These are phyloP conservation scores for Lissocephala sabroskyi DNA, from an alignment of 2,888 invertebrate genomes.

Conservation along the genomic window DNA sequence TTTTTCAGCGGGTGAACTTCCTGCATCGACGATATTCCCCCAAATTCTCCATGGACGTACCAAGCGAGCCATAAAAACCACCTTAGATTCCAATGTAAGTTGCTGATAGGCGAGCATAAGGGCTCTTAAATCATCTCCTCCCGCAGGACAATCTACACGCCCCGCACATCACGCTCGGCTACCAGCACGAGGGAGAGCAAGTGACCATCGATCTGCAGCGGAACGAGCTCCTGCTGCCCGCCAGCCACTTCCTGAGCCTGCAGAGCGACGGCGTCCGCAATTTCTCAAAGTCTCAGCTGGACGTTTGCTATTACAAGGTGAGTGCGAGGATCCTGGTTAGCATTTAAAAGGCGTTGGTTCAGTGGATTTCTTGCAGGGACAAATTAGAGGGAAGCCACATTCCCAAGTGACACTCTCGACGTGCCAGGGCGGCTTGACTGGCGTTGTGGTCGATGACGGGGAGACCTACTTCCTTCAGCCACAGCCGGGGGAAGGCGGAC, in stretches of 20 bases:
- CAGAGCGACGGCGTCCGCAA: constrained; percentile 68
- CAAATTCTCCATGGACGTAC: constrained; percentile 82
- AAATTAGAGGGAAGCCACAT: constrained; percentile 78
- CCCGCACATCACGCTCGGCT: constrained; percentile 75
- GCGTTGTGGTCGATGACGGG: constrained; percentile 85
- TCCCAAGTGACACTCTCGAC: constrained; percentile 91
- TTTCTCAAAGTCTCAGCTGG: constrained; percentile 72
- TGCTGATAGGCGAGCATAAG: too few relatives aligned
- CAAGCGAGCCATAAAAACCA: constrained; percentile 80
- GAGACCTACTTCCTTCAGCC: constrained; percentile 81
- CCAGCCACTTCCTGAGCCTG: constrained; percentile 71
- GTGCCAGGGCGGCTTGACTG: constrained; percentile 79
- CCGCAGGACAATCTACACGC: constrained; percentile 60
- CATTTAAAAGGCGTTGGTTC: too few relatives aligned
- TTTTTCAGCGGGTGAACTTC: constrained; percentile 69
- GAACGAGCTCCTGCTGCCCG: constrained; percentile 69
- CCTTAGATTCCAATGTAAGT: constrained; percentile 81
- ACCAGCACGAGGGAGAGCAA: constrained; percentile 78
- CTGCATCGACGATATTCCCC: constrained; percentile 79
- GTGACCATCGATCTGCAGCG: constrained; percentile 66
- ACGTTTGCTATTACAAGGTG: constrained; percentile 72
- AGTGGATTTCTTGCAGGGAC: constrained; percentile 77
- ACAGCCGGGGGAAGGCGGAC: constrained; percentile 54
- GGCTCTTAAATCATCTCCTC: too few relatives aligned
- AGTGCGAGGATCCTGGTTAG: too few relatives aligned